Evolutionary conservation across 2,888 invertebrate species (phyloP), one percentile per base, ranked within the genome.

Genomic region (Sinodicranocentrus sp.): DNA sequence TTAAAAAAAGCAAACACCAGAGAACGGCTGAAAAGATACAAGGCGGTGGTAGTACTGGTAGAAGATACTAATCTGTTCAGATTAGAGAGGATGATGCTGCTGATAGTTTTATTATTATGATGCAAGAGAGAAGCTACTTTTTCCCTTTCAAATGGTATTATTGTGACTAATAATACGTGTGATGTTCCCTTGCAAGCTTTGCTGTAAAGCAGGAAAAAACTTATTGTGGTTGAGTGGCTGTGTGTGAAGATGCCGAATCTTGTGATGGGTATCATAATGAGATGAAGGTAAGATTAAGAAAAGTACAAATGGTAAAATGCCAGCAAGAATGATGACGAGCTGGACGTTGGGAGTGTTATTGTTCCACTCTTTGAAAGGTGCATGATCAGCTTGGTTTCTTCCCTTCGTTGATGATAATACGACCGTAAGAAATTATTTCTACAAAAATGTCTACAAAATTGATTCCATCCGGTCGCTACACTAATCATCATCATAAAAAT

Each of bases 391-490:
- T 15, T 10, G n/a, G 48, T 2, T 48, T 48, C n/a, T 3, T n/a
- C 48, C 15, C 10, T n/a, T n/a, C 57, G 57, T 61, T 44, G n/a
- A 61, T 44, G 63, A 44, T 73, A 17, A 59, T 39, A 59, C 43
- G 63, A 73, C 73, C 73, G 61, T 73, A 76, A 76, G 65, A 76
- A 76, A 76, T 63, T 63, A 76, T 76, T 61, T 48, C 43, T 76
- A 76, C 63, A 73, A 73, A 73, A 73, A 63, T 73, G 73, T 73
- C 61, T 73, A 44, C 63, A 44, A 78, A 78, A 78, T 78, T 78
- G 78, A 78, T 70, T 78, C 23, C 78, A 78, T 78, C 78, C 78
- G 78, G 78, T 78, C 48, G 77, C 65, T 23, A n/a, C 75, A 77
- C 63, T 54, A 76, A 52, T 76, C 76, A 76, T 76, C 76, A 76